These are phyloP conservation scores for Lordiphosa clarofinis DNA, from an alignment of 1,140 invertebrate species.

Conservation along the genomic window DNA sequence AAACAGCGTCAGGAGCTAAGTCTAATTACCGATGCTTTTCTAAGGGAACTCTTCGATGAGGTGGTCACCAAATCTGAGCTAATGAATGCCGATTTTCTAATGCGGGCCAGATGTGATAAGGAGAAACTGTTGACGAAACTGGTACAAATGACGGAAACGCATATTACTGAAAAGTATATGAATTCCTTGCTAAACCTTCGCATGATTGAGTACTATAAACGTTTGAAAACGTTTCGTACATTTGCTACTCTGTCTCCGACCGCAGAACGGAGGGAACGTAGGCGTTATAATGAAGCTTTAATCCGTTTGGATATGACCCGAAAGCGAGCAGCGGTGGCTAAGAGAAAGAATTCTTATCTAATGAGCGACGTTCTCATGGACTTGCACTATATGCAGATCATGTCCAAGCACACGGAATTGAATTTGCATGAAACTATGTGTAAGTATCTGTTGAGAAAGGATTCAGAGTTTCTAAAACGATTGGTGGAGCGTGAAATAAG, in stretches of 20 bases:
- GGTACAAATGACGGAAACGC: neutral
- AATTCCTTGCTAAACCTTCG: conserved; percentile 20
- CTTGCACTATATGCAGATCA: conserved; percentile 10
- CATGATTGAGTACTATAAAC: conserved; percentile 35
- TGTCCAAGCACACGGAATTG: conserved; percentile 11
- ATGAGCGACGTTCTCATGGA: conserved; percentile 23
- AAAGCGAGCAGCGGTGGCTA: neutral
- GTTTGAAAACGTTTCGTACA: conserved; percentile 9
- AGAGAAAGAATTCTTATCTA: conserved; percentile 6
- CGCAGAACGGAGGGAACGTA: accelerated
- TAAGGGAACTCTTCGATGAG: conserved; percentile 15
- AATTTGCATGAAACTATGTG: conserved; percentile 8
- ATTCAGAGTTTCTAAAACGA: conserved; percentile 16
- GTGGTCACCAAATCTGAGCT: neutral
- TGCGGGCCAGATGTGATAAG: conserved; percentile 19
- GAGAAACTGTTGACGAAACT: conserved; percentile 6
- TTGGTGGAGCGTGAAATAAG: conserved; percentile 11
- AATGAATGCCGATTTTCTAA: neutral
- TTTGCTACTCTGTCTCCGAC: neutral
- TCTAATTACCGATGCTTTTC: conserved; percentile 2
- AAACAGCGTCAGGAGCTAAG: neutral
- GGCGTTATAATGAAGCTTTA: conserved; percentile 13
- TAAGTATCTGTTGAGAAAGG: neutral
- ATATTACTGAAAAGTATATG: neutral
- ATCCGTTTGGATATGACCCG: conserved; percentile 1